phyloP scores from a whole-genome alignment of 2,797 vertebrate genomes.

The Hyperoplus lanceolatus region DNA sequence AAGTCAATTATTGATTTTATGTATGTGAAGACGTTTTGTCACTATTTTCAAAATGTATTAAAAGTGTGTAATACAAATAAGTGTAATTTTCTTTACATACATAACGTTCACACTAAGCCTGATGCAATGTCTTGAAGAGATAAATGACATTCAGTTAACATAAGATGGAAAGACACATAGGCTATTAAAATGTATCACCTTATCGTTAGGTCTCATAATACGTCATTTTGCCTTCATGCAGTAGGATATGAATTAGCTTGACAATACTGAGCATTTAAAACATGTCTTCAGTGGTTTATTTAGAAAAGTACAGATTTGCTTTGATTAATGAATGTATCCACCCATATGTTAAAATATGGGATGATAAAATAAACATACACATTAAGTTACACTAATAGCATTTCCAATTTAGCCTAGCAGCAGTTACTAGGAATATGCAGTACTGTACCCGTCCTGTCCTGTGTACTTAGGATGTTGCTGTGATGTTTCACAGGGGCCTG shows the following conservation, averaged over 20 bases:
- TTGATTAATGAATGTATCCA: too few relatives aligned
- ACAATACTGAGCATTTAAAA: neutral
- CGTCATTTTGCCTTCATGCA: neutral
- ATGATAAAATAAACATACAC: neutral
- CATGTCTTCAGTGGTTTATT: neutral
- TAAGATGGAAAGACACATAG: neutral
- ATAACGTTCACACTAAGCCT: neutral
- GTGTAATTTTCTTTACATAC: too few relatives aligned
- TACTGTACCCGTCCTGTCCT: slow-evolving; percentile 57
- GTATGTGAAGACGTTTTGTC: neutral
- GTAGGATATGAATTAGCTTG: neutral
- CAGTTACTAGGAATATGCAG: slow-evolving; percentile 11
- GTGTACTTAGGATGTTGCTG: slow-evolving; percentile 67
- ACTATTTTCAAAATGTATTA: neutral
- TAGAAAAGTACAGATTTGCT: neutral
- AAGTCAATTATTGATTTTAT: neutral
- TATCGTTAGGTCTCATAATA: neutral
- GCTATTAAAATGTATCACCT: neutral
- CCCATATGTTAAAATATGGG: neutral
- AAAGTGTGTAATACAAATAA: neutral
- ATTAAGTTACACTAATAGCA: neutral
- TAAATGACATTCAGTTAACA: neutral
- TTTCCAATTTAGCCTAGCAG: slow-evolving; percentile 16
- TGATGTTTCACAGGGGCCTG: slow-evolving; percentile 88
- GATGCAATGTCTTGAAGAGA: neutral